Conservation (phyloP, 2,888 invertebrate species). For the Minunthozetes semirufus region DNA sequence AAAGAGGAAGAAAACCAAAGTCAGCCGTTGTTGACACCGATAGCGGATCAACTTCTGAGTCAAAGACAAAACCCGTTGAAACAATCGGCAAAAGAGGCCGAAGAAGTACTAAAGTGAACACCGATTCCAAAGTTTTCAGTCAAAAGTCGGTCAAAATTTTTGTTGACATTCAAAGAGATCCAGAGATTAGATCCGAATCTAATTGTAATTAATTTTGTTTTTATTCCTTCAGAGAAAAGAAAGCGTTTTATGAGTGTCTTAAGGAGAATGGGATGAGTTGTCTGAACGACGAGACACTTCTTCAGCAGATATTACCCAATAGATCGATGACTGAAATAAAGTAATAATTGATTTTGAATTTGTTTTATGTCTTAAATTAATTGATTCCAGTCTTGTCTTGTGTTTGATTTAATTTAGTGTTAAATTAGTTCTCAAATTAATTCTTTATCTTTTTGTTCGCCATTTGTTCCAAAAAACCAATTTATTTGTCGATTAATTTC, state of each 20-base stretch:
- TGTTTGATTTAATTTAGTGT: neutral
- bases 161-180: neutral
- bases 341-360: conserved; percentile 13
- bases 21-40: too few relatives aligned
- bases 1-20: too few relatives aligned
- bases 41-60: too few relatives aligned
- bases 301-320: neutral
- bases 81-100: too few relatives aligned
- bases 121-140: too few relatives aligned
- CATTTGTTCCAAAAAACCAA: neutral
- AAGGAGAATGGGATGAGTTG: neutral
- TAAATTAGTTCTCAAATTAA: neutral
- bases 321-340: conserved; percentile 13
- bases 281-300: neutral
- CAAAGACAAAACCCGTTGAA: too few relatives aligned
- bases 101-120: too few relatives aligned
- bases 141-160: neutral
- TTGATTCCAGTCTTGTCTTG: neutral
- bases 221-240: conserved; percentile 16
- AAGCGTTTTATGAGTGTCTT: conserved; percentile 19
- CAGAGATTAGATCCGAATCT: neutral
- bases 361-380: neutral
- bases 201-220: neutral
- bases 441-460: neutral
- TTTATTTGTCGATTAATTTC: neutral